Evolutionary conservation across 2,113 vertebrate species (phyloP).

Genomic region (Gambusia holbrooki): DNA sequence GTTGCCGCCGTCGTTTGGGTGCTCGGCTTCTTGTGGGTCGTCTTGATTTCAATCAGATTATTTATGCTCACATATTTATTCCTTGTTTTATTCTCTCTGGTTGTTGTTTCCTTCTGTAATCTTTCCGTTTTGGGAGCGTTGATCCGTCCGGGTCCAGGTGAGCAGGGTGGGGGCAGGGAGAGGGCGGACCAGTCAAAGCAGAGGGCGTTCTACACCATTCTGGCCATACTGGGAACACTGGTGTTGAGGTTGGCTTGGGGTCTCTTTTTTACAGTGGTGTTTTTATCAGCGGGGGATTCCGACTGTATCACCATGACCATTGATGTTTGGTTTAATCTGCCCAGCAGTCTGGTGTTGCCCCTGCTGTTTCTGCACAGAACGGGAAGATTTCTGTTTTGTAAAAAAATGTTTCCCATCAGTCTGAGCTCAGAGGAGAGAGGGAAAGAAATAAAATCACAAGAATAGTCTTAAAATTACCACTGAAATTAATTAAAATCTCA

Average conservation of each 20-base stretch:
- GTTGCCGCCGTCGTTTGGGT: background rate
- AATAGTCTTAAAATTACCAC: too few relatives aligned
- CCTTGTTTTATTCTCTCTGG: background rate
- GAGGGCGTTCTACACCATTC: conserved; percentile 16
- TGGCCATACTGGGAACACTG: conserved; percentile 2
- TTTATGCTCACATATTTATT: background rate
- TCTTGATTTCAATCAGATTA: rapidly evolving
- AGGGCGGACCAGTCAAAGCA: conserved; percentile 12
- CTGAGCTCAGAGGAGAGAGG: too few relatives aligned
- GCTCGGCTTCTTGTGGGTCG: background rate
- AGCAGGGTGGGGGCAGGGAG: background rate
- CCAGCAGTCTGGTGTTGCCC: conserved; percentile 27
- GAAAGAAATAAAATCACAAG: too few relatives aligned
- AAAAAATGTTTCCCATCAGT: too few relatives aligned
- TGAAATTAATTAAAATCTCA: too few relatives aligned
- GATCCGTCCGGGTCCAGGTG: conserved; percentile 6
- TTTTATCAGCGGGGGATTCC: rapidly evolving
- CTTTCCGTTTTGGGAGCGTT: conserved; percentile 12
- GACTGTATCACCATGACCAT: rapidly evolving
- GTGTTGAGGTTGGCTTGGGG: background rate
- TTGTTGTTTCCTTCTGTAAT: background rate
- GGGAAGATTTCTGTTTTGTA: background rate
- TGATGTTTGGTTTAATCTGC: background rate
- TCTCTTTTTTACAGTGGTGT: background rate
- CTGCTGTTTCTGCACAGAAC: conserved; percentile 19